Evolutionary conservation across 2,113 vertebrate species (phyloP).

Genomic region (Diadophis punctatus): DNA sequence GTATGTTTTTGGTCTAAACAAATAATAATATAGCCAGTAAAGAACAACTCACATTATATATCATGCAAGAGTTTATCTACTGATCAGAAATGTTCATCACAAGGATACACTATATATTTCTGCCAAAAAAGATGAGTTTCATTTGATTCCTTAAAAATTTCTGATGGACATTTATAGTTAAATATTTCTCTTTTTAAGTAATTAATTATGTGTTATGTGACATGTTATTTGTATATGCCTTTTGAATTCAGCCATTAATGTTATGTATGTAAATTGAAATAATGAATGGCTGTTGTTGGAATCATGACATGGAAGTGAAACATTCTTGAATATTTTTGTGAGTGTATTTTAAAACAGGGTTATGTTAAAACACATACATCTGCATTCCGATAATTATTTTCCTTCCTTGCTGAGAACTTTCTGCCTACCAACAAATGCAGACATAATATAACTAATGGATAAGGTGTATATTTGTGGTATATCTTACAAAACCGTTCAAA

Average conservation of each 20-base stretch:
- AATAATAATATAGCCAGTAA: background rate
- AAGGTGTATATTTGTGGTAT: background rate
- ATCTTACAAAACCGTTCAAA: background rate
- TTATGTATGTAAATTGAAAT: constrained; percentile 22
- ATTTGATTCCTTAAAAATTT: background rate
- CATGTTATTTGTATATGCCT: constrained; percentile 19
- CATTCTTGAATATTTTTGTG: constrained; percentile 8
- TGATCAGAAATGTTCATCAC: constrained; percentile 1
- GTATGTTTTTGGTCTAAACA: background rate
- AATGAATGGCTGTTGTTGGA: background rate
- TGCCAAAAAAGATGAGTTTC: background rate
- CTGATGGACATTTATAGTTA: background rate
- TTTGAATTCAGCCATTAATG: constrained; percentile 17
- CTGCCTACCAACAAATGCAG: background rate
- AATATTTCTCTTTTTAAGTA: background rate
- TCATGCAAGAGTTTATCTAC: background rate
- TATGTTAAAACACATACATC: background rate
- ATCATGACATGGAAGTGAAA: constrained; percentile 24
- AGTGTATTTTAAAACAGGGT: constrained; percentile 22
- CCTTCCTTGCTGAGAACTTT: background rate
- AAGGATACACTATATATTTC: background rate
- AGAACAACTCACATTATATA: background rate
- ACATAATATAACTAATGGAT: background rate
- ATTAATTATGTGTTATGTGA: background rate
- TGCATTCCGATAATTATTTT: background rate